Evolutionary conservation across 2,888 invertebrate genomes (phyloP), one percentile per base, ranked within the genome.

Genomic region (Galerucella pusilla): DNA sequence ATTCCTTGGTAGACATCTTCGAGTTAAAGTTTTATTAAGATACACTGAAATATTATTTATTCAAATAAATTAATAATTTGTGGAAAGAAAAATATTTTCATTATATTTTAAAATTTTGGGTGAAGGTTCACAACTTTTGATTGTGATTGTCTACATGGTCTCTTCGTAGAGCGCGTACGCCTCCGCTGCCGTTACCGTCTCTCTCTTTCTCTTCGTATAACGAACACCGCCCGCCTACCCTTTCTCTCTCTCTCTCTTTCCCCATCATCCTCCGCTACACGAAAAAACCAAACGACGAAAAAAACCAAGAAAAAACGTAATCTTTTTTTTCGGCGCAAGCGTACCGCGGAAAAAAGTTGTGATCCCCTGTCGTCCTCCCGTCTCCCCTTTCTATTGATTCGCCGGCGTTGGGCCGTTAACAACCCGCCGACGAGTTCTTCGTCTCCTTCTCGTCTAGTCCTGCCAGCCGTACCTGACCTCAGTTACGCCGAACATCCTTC

Each of bases 401-500:
- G 84, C 35, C 42, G 66, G 60, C 81, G 77, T 80, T 80, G 80
- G 72, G 78, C 75, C 74, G 74, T 68, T 70, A 67, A 71, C 74
- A 57, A 69, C 72, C 72, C 75, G 68, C 70, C 67, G 65, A 45
- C 63, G 75, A 59, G 49, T 71, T 71, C 71, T 73, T 71, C 80
- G 80, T 80, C 80, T 80, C 80, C 78, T 75, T 78, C 75, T 68
- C 80, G 80, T 80, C 80, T 80, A 80, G 79, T 79, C 79, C 79
- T 78, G 73, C 74, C 73, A 75, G 73, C 73, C 76, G 74, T 80
- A 77, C 86, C 86, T 86, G 86, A 86, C 86, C 86, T 86, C 84
- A 85, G 85, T 84, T 84, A 86, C 85, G 84, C 84, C 84, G 84
- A 83, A 84, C 81, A 83, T 84, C 84, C 84, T 86, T 85, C 85